Evolutionary conservation across 2,888 invertebrate genomes (phyloP), one percentile per base, ranked within the genome.

Genomic region (Ptychoptera contaminata): DNA sequence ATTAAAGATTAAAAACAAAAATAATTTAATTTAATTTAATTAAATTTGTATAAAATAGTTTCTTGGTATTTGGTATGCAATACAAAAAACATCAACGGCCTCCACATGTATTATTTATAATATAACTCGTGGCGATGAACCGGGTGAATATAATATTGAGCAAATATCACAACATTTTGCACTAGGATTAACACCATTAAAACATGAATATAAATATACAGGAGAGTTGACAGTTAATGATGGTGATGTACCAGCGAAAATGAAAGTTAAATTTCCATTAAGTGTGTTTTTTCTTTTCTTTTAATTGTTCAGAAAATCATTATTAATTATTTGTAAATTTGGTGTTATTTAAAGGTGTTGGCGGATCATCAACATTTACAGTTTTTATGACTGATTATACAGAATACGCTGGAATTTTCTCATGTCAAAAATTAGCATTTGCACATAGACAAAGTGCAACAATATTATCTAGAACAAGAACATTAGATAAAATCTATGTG

Each of bases 41-140:
- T 9, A 43, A 16, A 37, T 30, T 40, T 16, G 10, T 8, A 16
- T 34, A 15, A 57, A 67, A 41, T 63, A 86, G 85, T 72, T 86
- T 63, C 63, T 85, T 46, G 86, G 86, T 1, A 63, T 79, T 12
- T 87, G 86, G 86, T 82, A 80, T 61, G 85, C 80, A 11, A 74
- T 86, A 35, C 81, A 85, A 63, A 86, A 86, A 64, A 85, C 85
- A 2, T 79, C 82, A 8, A 86, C 85, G 0, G 82, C 79, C 0
- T 84, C 84, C 45, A 73, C 76, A 54, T 87, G 86, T 62, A 73
- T 86, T 55, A 76, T 76, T 2, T 84, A 86, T 63, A 84, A 85
- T 66, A 82, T 82, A 64, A 81, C 79, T 0, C 67, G 67, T 50
- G 74, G 76, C 0, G 71, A 73, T 1, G 82, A 82, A 56, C 82